Evolutionary conservation across 2,113 vertebrate genomes (phyloP), one percentile per base, ranked within the genome.

Genomic region (Kryptolebias marmoratus): DNA sequence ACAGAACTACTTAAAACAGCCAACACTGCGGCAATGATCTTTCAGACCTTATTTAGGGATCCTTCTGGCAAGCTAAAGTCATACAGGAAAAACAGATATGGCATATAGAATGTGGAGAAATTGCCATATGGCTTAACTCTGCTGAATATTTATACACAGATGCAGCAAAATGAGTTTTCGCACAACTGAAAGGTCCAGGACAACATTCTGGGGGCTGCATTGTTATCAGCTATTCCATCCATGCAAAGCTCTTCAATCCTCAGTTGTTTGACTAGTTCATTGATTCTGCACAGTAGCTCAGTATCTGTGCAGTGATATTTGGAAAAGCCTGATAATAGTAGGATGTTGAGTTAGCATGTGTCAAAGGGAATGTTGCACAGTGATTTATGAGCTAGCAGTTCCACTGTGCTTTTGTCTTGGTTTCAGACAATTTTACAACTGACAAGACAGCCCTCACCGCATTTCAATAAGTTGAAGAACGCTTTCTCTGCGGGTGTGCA

Each of bases 381-480:
- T 92, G 90, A 92, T 93, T 92, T 92, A 92, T 92, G 88, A 90
- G 81, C 75, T 28, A 49, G 84, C 73, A 79, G 89, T 88, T 93
- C 73, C 78, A 87, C 86, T 81, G 44, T 84, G 85, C 85, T 84
- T 90, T 84, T 89, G 83, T 90, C 87, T 91, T 77, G 85, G 88
- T 89, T 89, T 93, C 80, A 84, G 86, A 90, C 75, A 87, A 86
- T 91, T 93, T 92, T 91, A 92, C 86, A 91, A 89, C 89, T 92
- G 90, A 90, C 86, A 89, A 93, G 87, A 86, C 78, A 81, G 79
- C 86, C 76, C 89, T 85, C 80, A 82, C 73, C 30, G 90, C 89
- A 93, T 93, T 92, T 91, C 89, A 94, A 94, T 92, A 90, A 87
- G 87, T 86, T 84, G 86, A 80, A 81, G 85, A 90, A 87, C 87